phyloP scores from a whole-genome alignment of 1,140 invertebrate species.

The Ceratina australensis region DNA sequence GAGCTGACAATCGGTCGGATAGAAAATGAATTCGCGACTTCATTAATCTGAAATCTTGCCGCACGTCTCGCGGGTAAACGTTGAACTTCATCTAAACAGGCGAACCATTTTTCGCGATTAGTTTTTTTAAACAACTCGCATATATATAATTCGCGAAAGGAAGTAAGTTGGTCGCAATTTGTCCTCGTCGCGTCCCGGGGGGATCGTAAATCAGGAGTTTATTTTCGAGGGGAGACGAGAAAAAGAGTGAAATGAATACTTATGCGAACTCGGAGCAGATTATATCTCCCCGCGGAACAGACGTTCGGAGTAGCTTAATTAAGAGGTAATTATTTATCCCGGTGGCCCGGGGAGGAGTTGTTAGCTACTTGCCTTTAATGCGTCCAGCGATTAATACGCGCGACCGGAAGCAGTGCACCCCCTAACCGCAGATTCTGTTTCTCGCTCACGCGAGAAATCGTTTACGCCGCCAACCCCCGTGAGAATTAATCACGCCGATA shows the following conservation, averaged over 20 bases:
- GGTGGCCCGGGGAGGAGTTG: conserved; percentile 18
- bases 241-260: conserved; percentile 38
- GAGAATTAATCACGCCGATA: neutral
- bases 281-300: conserved; percentile 62
- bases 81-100: too few species aligned
- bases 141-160: conserved; percentile 65
- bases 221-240: conserved; percentile 59
- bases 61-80: too few species aligned
- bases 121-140: too few species aligned
- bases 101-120: too few species aligned
- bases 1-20: neutral
- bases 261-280: conserved; percentile 38
- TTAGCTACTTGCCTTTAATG: conserved; percentile 51
- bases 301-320: conserved; percentile 67
- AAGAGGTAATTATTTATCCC: conserved; percentile 67
- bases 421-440: conserved; percentile 12
- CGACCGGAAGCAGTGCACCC: conserved; percentile 23
- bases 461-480: neutral
- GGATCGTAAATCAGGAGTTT: conserved; percentile 68
- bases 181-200: conserved; percentile 61
- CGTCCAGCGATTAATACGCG: conserved; percentile 49
- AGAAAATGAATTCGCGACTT: neutral
- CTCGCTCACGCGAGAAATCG: conserved; percentile 1
- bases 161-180: conserved; percentile 63
- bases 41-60: neutral